Evolutionary conservation across 1,140 invertebrate species (phyloP), one percentile per base, ranked within the genome.

Genomic region (Diachasmimorpha longicaudata): DNA sequence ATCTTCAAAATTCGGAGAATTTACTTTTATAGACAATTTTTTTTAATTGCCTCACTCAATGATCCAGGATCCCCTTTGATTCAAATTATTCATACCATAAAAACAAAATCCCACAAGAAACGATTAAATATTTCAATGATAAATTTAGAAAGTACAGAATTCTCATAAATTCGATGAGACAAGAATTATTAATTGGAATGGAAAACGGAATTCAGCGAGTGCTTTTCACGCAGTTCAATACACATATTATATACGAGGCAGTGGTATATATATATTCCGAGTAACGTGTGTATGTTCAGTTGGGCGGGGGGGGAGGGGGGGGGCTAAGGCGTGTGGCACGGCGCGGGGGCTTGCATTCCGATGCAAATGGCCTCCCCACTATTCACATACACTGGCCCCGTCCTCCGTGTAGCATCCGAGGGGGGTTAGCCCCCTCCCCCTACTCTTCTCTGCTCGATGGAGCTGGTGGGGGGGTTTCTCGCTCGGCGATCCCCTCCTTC

Each of bases 301-400:
- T 19, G 3, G 39, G 48, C 19, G 6, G 6, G 4, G 58, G 58
- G 19, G 21, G n/a, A 4, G 48, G 78, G 84, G 82, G 84, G 87
- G 84, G 85, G 74, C 46, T 42, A 21, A 75, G 67, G 74, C 74
- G 67, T 75, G 74, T 75, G 74, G 68, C 74, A 70, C 36, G 67
- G 31, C 39, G 66, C 67, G 73, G 87, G 78, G 79, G 75, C 81
- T 84, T 87, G 83, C 86, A 87, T 86, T 86, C 87, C 84, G 79
- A 88, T 87, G 86, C 85, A 85, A 86, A 86, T 85, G 80, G 78
- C 69, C 79, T 80, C 80, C 79, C 78, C 79, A 75, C 78, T 68
- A 73, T 72, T 42, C 69, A 46, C 76, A 66, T 63, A 52, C 70
- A 67, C 71, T 52, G 39, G 46, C 21, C 31, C 66, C 71, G 8